Conservation (phyloP, 2,113 vertebrate species). For the Anhinga rufa region DNA sequence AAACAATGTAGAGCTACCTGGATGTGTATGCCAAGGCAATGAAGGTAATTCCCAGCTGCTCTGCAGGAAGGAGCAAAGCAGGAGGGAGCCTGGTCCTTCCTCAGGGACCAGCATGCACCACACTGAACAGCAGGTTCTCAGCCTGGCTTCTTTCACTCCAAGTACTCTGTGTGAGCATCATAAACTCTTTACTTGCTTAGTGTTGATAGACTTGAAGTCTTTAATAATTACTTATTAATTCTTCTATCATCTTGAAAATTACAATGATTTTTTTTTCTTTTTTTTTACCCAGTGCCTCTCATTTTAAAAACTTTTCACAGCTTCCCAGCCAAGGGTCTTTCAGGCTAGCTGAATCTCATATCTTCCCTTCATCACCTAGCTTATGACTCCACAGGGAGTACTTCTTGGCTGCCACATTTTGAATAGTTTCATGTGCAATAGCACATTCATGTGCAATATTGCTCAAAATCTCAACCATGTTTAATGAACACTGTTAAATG, state of each 20-base stretch:
- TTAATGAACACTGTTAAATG: neutral
- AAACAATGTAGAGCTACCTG: neutral
- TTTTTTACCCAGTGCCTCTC: neutral
- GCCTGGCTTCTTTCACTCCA: neutral
- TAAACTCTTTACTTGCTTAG: neutral
- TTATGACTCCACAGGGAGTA: neutral
- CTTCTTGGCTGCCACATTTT: neutral
- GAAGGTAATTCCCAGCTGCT: neutral
- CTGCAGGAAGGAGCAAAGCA: neutral
- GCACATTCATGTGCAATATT: neutral
- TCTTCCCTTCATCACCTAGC: neutral
- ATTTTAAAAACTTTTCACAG: neutral
- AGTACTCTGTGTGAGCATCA: neutral
- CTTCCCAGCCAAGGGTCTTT: neutral
- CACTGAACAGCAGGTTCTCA: neutral
- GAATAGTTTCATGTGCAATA: neutral
- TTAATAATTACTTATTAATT: neutral
- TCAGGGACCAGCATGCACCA: neutral
- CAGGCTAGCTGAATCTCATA: neutral
- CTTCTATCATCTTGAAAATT: neutral
- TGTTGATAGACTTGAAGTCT: neutral
- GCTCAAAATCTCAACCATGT: neutral
- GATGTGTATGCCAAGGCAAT: neutral
- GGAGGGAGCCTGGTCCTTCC: neutral
- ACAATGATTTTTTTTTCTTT: neutral